Evolutionary conservation across 2,113 vertebrate species (phyloP), one percentile per base, ranked within the genome.

Genomic region (Cryptotis parvus): DNA sequence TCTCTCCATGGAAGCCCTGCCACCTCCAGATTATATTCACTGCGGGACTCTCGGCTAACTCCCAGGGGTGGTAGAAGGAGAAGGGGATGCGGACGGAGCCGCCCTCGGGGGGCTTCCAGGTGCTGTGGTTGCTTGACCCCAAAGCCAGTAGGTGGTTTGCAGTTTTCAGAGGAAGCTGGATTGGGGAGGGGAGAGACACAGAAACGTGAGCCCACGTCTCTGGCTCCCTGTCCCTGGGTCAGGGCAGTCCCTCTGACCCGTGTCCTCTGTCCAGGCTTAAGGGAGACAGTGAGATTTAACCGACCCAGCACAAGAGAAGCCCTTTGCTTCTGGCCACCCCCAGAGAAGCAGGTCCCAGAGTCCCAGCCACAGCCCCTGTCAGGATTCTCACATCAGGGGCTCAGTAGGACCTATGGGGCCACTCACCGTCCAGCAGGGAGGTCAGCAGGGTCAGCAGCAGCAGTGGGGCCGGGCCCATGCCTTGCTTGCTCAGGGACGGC

Each of bases 121-220:
- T 0, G 0, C 10, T 0, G 0, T 52, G 24, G 66, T 43, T 95
- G 93, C 0, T 0, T 0, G 2, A 96, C 0, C 0, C 0, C 4
- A 66, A 0, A 8, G 0, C 0, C 0, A 2, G 0, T 22, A 6
- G 0, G 0, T 0, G 0, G 33, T n/a, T 0, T 10, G 24, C 0
- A 35, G 61, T 7, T 1, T 81, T 5, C 1, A 0, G 78, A 4
- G 16, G 12, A 10, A 9, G 16, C 94, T 94, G 29, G 69, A 91
- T 61, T 33, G 49, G 31, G 31, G 39, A 20, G 18, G 14, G 72
- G 33, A 9, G 16, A 24, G 79, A 77, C 45, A 35, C 33, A 9
- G 14, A 39, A n/a, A 72, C 4, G 26, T 37, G 45, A 37, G 74
- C 52, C 27, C n/a, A 37, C 69, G 22, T 4, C 22, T 15, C 43